These are phyloP conservation scores for Aricia agestis DNA, from an alignment of 1,140 invertebrate species.

Conservation along the genomic window DNA sequence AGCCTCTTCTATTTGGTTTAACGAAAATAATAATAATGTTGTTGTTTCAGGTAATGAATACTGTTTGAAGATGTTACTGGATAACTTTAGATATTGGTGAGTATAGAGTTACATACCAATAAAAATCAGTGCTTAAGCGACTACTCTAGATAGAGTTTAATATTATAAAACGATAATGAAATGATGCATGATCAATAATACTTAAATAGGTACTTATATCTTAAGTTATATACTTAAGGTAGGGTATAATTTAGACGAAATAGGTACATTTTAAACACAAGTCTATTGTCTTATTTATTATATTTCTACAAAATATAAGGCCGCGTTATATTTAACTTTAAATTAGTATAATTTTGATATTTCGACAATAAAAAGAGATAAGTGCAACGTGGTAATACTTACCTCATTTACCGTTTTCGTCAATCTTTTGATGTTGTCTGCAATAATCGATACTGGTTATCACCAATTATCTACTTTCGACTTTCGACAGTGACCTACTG, in stretches of 20 bases:
- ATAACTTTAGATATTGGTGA: neutral
- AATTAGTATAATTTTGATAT: neutral
- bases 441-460: neutral
- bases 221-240: too few species aligned
- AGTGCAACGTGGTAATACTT: neutral
- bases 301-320: neutral
- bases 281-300: too few species aligned
- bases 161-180: too few species aligned
- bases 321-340: neutral
- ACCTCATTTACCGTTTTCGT: neutral
- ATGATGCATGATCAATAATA: too few species aligned
- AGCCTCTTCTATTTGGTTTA: too few species aligned
- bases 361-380: neutral
- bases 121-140: too few species aligned
- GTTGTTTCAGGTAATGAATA: neutral
- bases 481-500: constrained; percentile 2
- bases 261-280: too few species aligned
- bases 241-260: too few species aligned
- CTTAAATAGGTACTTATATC: too few species aligned
- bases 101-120: too few species aligned
- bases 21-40: neutral
- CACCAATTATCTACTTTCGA: neutral
- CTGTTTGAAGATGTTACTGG: neutral
- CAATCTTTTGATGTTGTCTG: neutral
- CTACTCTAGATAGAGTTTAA: too few species aligned